Evolutionary conservation across 2,888 invertebrate genomes (phyloP).

Genomic region (Cetonia aurata): DNA sequence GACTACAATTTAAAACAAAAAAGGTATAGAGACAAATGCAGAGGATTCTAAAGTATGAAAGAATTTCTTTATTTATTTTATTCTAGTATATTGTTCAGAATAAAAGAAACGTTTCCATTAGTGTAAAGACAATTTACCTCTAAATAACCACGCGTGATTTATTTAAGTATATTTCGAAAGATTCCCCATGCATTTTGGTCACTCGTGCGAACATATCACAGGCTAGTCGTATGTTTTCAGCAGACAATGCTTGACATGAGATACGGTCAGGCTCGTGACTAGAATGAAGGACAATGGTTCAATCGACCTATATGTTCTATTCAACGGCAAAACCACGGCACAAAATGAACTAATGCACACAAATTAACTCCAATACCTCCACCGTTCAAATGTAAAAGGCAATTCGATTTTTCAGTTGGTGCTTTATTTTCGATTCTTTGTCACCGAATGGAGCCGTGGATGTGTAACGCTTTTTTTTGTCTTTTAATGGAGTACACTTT

Average conservation of each 20-base stretch:
- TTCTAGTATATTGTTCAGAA: too few relatives aligned
- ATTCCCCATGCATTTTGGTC: constrained; percentile 30
- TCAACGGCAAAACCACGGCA: constrained; percentile 61
- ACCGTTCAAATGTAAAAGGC: constrained; percentile 54
- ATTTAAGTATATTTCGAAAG: neutral
- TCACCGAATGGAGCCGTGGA: neutral
- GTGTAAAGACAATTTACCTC: too few relatives aligned
- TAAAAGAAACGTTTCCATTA: too few relatives aligned
- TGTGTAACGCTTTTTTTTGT: too few relatives aligned
- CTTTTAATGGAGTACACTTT: neutral
- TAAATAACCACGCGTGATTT: too few relatives aligned
- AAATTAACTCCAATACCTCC: constrained; percentile 62
- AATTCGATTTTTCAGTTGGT: constrained; percentile 55
- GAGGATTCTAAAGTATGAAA: too few relatives aligned
- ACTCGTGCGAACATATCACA: constrained; percentile 60
- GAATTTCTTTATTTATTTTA: too few relatives aligned
- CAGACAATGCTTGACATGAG: constrained; percentile 63
- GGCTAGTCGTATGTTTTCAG: constrained; percentile 62
- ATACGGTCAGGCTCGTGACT: constrained; percentile 63
- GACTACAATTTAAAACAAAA: too few relatives aligned
- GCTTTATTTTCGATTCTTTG: constrained; percentile 33
- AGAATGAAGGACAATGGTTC: constrained; percentile 60
- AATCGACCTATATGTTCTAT: constrained; percentile 60
- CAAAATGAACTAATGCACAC: constrained; percentile 61
- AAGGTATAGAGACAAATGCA: too few relatives aligned